These are phyloP conservation scores for Poecile atricapillus DNA, from an alignment of 2,113 vertebrate genomes.

Conservation along the genomic window DNA sequence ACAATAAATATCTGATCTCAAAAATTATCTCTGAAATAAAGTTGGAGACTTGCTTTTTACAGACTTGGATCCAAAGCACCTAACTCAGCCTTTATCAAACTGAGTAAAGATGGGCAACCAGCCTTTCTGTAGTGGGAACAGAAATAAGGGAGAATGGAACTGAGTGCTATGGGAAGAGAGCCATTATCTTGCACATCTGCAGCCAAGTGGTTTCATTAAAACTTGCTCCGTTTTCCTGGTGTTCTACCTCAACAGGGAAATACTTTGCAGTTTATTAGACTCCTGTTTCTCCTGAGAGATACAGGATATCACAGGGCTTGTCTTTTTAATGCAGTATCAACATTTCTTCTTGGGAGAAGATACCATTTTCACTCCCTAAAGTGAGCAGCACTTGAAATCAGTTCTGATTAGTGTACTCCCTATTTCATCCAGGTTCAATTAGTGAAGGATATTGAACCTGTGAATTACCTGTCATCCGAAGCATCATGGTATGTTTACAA, in stretches of 20 bases:
- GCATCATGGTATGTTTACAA: slow-evolving; percentile 56
- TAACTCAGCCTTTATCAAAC: background rate
- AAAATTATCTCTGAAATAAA: background rate
- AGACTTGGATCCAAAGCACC: background rate
- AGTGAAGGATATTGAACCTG: slow-evolving; percentile 67
- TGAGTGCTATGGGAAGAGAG: background rate
- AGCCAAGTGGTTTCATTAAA: slow-evolving; percentile 30
- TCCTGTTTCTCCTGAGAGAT: slow-evolving; percentile 17
- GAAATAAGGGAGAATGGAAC: background rate
- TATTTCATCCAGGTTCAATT: slow-evolving; percentile 71
- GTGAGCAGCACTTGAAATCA: slow-evolving; percentile 67
- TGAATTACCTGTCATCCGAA: slow-evolving; percentile 68
- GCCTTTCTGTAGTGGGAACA: background rate
- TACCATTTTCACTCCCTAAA: slow-evolving; percentile 55
- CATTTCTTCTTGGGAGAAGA: slow-evolving; percentile 12
- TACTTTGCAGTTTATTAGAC: slow-evolving; percentile 21
- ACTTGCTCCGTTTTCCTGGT: background rate
- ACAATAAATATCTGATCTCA: background rate
- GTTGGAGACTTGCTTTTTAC: background rate
- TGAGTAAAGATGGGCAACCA: background rate
- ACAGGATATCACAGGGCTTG: slow-evolving; percentile 4
- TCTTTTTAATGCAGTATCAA: slow-evolving; percentile 55
- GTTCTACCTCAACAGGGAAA: slow-evolving; percentile 44
- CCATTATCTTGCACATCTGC: background rate
- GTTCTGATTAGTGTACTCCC: slow-evolving; percentile 65